phyloP scores from a whole-genome alignment of 2,113 vertebrate genomes.

The Pollachius pollachius region DNA sequence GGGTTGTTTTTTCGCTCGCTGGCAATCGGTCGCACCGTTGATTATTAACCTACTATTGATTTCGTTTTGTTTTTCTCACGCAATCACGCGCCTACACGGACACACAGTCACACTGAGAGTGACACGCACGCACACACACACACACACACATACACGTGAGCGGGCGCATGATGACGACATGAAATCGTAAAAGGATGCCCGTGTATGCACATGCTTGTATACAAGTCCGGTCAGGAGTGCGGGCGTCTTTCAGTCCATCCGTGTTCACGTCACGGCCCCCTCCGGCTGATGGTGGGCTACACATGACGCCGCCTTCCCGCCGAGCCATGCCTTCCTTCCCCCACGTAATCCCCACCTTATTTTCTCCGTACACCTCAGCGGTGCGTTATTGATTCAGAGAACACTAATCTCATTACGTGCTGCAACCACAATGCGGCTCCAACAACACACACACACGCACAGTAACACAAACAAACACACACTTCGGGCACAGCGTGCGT shows the following conservation, averaged over 20 bases:
- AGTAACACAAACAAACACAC: background rate
- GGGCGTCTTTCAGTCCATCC: no score
- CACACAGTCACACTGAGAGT: background rate
- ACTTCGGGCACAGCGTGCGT: conserved; percentile 15
- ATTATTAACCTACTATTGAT: background rate
- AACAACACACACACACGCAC: conserved; percentile 5
- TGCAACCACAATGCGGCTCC: conserved; percentile 54
- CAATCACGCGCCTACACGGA: background rate
- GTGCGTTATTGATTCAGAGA: conserved; percentile 65
- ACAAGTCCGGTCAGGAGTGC: no score
- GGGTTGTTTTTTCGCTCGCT: no score
- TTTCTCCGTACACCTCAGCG: background rate
- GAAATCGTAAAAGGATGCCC: no score
- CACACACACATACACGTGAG: background rate
- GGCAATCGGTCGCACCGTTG: background rate
- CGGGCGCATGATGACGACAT: no score
- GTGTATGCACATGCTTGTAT: no score
- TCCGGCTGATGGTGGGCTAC: no score
- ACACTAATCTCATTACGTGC: conserved; percentile 61
- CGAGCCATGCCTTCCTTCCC: no score
- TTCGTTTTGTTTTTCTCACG: background rate
- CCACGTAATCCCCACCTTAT: background rate
- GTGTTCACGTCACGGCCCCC: no score
- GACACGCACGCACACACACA: background rate
- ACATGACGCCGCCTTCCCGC: no score